A percentile compares a stretch with the other conserved stretches of the same genome.
Evolutionary conservation across 1,140 invertebrate genomes (phyloP).

Genomic region (Leguminivora glycinivorella): DNA sequence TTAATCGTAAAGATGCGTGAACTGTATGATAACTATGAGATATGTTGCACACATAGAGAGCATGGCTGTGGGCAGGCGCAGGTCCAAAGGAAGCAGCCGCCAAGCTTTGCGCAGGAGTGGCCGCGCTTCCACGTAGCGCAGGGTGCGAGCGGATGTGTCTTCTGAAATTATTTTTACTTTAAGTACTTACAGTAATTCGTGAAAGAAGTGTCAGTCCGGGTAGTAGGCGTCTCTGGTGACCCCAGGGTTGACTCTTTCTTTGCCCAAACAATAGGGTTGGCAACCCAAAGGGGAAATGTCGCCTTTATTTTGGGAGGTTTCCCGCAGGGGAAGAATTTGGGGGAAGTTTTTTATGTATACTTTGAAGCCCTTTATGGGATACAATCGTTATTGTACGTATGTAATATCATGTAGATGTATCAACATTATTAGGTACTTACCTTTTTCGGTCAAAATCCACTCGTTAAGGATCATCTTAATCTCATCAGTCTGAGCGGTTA

Average conservation of each 20-base stretch:
- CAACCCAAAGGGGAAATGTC: no score
- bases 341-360: no score
- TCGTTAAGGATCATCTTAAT: not conserved
- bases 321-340: no score
- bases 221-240: no score
- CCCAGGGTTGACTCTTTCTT: no score
- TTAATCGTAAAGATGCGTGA: slow-evolving; percentile 38
- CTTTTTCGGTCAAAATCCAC: not conserved
- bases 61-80: slow-evolving; percentile 33
- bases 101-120: slow-evolving; percentile 18
- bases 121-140: slow-evolving; percentile 29
- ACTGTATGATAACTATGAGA: slow-evolving; percentile 44
- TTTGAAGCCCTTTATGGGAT: no score
- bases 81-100: slow-evolving; percentile 28
- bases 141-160: slow-evolving; percentile 23
- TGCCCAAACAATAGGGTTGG: no score
- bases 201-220: no score
- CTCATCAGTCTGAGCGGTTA: not conserved
- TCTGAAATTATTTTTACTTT: not conserved
- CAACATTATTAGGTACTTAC: not conserved
- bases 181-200: no score
- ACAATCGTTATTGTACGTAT: no score
- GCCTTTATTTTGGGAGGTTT: no score
- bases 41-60: slow-evolving; percentile 42
- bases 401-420: not conserved